phyloP scores from a whole-genome alignment of 2,113 vertebrate genomes.

The Meriones unguiculatus region DNA sequence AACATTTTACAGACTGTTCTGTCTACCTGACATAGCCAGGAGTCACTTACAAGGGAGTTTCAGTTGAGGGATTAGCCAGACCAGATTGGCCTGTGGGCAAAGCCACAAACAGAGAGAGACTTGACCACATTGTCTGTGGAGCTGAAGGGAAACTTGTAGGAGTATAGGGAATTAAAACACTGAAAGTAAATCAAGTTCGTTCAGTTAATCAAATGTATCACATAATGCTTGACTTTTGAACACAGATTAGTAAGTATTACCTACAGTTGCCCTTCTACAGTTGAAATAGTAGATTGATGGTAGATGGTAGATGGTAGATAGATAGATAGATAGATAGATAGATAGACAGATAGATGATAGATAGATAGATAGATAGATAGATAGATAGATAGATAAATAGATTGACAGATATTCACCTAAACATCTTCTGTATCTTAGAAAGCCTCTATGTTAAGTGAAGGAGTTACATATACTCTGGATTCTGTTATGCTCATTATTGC shows the following conservation, averaged over 20 bases:
- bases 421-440: neutral
- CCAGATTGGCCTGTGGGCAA: neutral
- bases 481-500: neutral
- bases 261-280: neutral
- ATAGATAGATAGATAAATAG: no score
- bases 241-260: neutral
- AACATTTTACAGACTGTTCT: neutral
- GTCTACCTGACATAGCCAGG: neutral
- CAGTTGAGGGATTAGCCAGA: neutral
- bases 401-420: neutral
- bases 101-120: neutral
- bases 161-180: neutral
- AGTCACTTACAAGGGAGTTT: neutral
- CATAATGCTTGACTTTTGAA: neutral
- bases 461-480: no score
- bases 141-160: neutral
- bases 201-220: neutral
- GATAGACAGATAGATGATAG: neutral
- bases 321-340: neutral
- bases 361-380: neutral
- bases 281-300: neutral
- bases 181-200: neutral
- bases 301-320: neutral
- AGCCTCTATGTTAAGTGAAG: neutral
- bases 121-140: neutral